Base-by-base conservation (phyloP, 2,888 invertebrate species). In the Drosophila nr. perissopoda region DNA sequence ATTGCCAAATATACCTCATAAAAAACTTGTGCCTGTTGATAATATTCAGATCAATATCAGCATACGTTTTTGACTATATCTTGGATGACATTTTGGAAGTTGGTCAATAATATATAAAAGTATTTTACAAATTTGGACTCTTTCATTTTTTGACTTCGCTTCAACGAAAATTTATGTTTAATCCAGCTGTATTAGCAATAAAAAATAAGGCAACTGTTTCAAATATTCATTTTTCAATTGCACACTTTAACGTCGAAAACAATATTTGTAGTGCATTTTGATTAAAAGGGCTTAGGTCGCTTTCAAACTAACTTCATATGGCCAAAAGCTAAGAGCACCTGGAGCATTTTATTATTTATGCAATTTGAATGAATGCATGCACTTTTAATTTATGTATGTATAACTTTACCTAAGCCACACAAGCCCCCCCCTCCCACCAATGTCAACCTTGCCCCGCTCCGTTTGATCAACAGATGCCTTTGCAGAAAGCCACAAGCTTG, bases 401-500 rank as follows among this genome's bases (percentile, higher is more conserved):
- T n/a, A 36, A 33, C 40, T 51, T 18, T 25, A n/a, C n/a, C 13
- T 10, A 13, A 16, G 4, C 31, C 0, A 4, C 13, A 13, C n/a
- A 27, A 27, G 0, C 0, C 0, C 10, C n/a, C 5, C 16, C 10
- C 3, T 3, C 3, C 36, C 7, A 4, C 4, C 2, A 7, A n/a
- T 18, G 27, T 1, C 5, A 49, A 27, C 18, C 10, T 46, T 16
- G 7, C 5, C 18, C 18, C 0, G 18, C 10, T 10, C 8, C 33
- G 53, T 29, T 53, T 53, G 65, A 74, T 80, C 77, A 76, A 76
- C 72, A 61, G 72, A 49, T 81, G 56, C 63, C 65, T 42, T 59
- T 63, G 46, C 42, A n/a, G 40, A 53, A 57, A 46, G 66, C 77
- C 78, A 49, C 78, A 78, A 77, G 62, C 69, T 82, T 80, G 80